Evolutionary conservation across 2,888 invertebrate genomes (phyloP), one percentile per base, ranked within the genome.

Genomic region (Podotricha telesiphe): DNA sequence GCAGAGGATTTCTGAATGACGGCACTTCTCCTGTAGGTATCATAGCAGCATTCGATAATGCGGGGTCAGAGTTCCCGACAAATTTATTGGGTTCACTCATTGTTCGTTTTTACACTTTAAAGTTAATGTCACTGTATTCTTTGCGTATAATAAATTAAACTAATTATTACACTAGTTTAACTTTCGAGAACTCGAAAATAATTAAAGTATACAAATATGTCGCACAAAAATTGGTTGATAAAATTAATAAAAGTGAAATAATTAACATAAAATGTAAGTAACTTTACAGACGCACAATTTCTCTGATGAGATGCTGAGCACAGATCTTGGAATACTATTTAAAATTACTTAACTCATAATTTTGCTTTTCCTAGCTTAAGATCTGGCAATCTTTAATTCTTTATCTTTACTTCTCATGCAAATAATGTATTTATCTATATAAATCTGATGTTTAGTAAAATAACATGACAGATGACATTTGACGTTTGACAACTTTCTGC

Each of bases 11-110:
- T 74, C 87, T 81, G 69, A 84, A 88, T 8, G 85, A 80, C 8
- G 81, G 80, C 0, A 72, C 74, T 42, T 77, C 79, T 15, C 77
- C 77, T 19, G 76, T 69, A 71, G 73, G 78, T 61, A 78, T 78
- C 47, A 80, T 58, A 19, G 79, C 84, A 70, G 82, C 79, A 69
- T 88, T 88, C 20, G 83, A 82, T 77, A 87, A 80, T 67, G 67
- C 76, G 63, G 82, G 82, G 77, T 83, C 84, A 79, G 82, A 78
- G 77, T 82, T 84, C 76, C 79, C 79, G 69, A 82, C 83, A 56
- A 81, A 86, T 68, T 85, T 80, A 73, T 85, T 84, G 5, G 85
- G 82, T 74, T 87, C 88, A 83, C 84, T 86, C 92, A 92, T 92
- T 74, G 68, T 72, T 62, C 20, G 13, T 65, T 51, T 51, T 63